Evolutionary conservation across 2,888 invertebrate species (phyloP).

Genomic region (Dryococelus australis): DNA sequence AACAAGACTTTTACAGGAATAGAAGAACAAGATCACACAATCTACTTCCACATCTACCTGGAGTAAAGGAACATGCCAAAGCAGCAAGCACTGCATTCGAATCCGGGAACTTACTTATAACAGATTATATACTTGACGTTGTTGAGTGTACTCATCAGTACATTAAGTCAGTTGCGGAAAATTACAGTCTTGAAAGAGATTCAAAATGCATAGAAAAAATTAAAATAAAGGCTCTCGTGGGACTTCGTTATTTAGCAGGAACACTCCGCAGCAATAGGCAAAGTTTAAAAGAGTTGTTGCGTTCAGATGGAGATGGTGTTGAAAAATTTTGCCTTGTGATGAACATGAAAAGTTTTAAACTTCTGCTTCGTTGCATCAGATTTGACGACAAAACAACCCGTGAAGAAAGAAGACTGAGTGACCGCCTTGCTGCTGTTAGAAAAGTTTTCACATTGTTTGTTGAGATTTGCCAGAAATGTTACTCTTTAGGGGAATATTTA

Average conservation of each 20-base stretch:
- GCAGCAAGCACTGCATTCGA: background rate
- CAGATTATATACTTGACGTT: background rate
- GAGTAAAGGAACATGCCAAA: background rate
- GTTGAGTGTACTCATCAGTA: constrained; percentile 1
- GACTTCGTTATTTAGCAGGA: background rate
- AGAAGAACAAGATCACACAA: no score
- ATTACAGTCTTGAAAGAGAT: constrained; percentile 19
- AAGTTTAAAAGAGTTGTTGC: background rate
- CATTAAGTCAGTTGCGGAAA: background rate
- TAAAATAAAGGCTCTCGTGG: background rate
- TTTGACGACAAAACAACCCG: constrained; percentile 48
- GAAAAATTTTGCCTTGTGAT: no score
- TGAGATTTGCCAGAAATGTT: constrained; percentile 44
- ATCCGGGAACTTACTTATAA: background rate
- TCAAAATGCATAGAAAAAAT: background rate
- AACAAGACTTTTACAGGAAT: no score
- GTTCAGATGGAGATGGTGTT: no score
- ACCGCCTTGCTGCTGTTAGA: constrained; percentile 46
- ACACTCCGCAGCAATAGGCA: background rate
- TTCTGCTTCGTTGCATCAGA: constrained; percentile 44
- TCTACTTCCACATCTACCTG: no score
- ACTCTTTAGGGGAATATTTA: no score
- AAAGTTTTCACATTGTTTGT: constrained; percentile 39
- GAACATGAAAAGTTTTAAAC: no score
- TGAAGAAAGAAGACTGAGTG: constrained; percentile 40